Conservation (phyloP, 37 sponge, comb jelly and placozoan genomes). For the Cliona cf. orientalis region DNA sequence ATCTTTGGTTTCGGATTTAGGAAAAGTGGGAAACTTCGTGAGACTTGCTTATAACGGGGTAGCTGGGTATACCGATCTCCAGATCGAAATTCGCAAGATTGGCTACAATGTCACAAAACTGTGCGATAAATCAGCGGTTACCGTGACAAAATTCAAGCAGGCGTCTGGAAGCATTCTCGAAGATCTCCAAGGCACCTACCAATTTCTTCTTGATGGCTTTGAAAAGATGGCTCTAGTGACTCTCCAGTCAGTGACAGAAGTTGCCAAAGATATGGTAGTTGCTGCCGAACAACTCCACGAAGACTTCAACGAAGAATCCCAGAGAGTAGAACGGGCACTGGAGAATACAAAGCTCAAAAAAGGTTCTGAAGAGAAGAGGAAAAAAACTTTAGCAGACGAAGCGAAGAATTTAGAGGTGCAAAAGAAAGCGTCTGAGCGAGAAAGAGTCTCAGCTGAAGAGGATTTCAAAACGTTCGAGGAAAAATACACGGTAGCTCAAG, state of each 20-base stretch:
- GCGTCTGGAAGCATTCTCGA: conserved; percentile 33
- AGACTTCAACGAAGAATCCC: conserved; percentile 19
- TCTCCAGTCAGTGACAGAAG: conserved; percentile 8
- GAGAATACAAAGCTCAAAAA: conserved; percentile 5
- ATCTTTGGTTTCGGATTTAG: conserved; percentile 37
- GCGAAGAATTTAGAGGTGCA: too few species aligned
- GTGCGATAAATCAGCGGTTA: conserved; percentile 45
- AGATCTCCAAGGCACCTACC: conserved; percentile 32
- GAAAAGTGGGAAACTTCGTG: conserved; percentile 35
- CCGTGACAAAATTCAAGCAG: conserved; percentile 28
- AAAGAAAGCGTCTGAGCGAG: too few species aligned
- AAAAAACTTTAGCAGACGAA: too few species aligned
- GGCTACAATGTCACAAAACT: conserved; percentile 50
- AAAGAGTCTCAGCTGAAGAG: too few species aligned
- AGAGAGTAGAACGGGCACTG: conserved; percentile 1
- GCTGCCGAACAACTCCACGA: conserved; percentile 28
- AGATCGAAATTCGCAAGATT: conserved; percentile 30
- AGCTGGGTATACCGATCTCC: conserved; percentile 37
- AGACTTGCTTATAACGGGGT: conserved; percentile 43
- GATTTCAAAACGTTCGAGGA: too few species aligned
- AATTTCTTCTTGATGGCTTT: conserved; percentile 30
- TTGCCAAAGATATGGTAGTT: conserved; percentile 30
- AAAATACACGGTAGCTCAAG: too few species aligned
- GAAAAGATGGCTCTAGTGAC: conserved; percentile 42
- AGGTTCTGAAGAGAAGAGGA: too few species aligned